A percentile compares a stretch with the other conserved stretches of the same genome.
Evolutionary conservation across 2,797 vertebrate genomes (phyloP).

Genomic region (Lutra lutra): DNA sequence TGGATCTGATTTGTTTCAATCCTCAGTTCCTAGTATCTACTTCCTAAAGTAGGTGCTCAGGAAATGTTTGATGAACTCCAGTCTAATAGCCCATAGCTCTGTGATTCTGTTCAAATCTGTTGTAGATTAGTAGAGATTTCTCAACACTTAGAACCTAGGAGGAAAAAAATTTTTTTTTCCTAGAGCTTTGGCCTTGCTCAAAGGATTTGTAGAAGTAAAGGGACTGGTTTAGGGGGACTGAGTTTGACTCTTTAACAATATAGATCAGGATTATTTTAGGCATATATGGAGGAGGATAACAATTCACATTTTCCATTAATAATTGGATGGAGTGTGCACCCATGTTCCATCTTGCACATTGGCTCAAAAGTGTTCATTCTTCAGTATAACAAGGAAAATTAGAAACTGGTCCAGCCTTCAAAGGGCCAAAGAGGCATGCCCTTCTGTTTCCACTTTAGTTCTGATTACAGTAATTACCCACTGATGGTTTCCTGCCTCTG

Average conservation of each 20-base stretch:
- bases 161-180: conserved; percentile 19
- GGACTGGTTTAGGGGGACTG: neutral
- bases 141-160: neutral
- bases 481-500: neutral
- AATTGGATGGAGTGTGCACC: conserved; percentile 8
- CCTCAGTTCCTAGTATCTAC: neutral
- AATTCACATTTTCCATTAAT: conserved; percentile 38
- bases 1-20: conserved; percentile 1
- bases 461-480: conserved; percentile 8
- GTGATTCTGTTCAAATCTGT: neutral
- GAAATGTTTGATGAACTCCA: neutral
- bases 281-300: neutral
- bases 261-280: conserved; percentile 43
- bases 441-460: conserved; percentile 46
- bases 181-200: neutral
- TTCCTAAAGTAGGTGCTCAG: neutral
- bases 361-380: conserved; percentile 28
- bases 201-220: neutral
- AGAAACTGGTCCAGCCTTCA: neutral
- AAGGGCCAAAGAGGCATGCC: neutral
- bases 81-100: neutral
- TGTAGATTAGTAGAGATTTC: conserved; percentile 18
- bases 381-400: conserved; percentile 47
- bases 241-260: neutral
- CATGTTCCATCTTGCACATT: neutral